These are phyloP conservation scores for Acrocephalus scirpaceus DNA, from an alignment of 2,797 vertebrate species.

Conservation along the genomic window DNA sequence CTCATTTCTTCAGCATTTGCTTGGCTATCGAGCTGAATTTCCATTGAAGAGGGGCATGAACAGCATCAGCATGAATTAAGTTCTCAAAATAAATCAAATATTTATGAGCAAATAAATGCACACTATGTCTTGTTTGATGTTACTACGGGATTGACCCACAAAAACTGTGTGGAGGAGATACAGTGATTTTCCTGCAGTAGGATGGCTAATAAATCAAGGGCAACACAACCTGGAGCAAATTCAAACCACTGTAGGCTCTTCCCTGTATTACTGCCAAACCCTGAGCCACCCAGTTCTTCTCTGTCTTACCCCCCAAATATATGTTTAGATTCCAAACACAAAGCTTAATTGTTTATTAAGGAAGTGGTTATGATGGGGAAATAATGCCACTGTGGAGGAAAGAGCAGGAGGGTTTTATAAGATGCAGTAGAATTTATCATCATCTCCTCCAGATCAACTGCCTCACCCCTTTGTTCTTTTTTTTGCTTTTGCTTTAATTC, in stretches of 20 bases:
- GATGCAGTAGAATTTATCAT: constrained; percentile 26
- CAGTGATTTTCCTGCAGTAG: not conserved
- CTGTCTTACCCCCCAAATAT: not conserved
- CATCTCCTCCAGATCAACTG: not conserved
- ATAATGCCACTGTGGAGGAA: not conserved
- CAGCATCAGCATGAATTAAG: not conserved
- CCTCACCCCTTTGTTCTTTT: not conserved
- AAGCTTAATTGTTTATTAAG: constrained; percentile 61
- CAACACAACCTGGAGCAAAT: not conserved
- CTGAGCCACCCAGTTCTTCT: not conserved
- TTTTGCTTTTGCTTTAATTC: constrained; percentile 21
- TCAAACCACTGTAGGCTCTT: constrained; percentile 13
- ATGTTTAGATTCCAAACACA: constrained; percentile 48
- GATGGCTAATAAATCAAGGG: not conserved
- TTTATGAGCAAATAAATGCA: not conserved
- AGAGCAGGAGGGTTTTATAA: constrained; percentile 16
- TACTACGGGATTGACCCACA: not conserved
- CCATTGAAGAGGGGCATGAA: not conserved
- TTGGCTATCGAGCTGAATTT: not conserved
- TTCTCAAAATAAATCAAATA: not conserved
- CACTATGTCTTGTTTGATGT: not conserved
- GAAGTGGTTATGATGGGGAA: constrained; percentile 46
- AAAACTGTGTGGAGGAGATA: not conserved
- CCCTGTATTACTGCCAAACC: not conserved
- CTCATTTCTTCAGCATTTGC: not conserved